Percentiles rank a stretch among this genome's conserved stretches.
Conservation (phyloP, 2,797 vertebrate species). For the Corythornis leucogaster region DNA sequence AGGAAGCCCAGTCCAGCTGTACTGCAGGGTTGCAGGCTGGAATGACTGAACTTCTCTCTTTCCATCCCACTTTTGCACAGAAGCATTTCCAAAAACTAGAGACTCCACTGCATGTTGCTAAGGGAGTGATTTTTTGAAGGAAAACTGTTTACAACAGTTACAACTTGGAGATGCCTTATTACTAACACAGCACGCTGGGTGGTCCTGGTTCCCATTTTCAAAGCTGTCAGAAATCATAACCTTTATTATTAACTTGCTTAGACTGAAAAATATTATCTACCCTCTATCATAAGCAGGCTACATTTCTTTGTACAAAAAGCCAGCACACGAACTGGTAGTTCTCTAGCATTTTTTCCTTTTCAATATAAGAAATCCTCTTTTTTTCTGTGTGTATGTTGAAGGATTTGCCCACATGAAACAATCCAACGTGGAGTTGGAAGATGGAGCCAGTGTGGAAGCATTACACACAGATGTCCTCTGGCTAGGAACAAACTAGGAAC, state of each 20-base stretch:
- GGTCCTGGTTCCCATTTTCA: slow-evolving; percentile 42
- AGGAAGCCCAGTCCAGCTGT: not conserved
- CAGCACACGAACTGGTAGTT: not conserved
- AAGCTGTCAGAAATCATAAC: slow-evolving; percentile 53
- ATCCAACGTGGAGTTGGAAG: not conserved
- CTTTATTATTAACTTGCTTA: slow-evolving; percentile 22
- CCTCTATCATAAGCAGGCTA: not conserved
- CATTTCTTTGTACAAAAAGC: not conserved
- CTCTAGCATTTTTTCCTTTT: not conserved
- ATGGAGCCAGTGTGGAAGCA: not conserved
- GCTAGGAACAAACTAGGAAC: not conserved
- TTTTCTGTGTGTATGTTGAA: not conserved
- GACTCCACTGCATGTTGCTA: not conserved
- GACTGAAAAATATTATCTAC: not conserved
- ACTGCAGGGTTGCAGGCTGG: not conserved
- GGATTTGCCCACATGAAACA: not conserved
- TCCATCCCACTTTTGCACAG: not conserved
- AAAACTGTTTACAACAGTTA: not conserved
- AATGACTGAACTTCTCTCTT: not conserved
- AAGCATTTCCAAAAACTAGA: not conserved
- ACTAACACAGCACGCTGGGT: slow-evolving; percentile 4
- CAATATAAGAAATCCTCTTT: not conserved
- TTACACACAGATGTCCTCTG: not conserved
- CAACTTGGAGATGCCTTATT: not conserved
- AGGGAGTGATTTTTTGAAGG: not conserved